These are phyloP conservation scores for Tragelaphus imberbis DNA, from an alignment of 2,113 vertebrate species.

Conservation along the genomic window DNA sequence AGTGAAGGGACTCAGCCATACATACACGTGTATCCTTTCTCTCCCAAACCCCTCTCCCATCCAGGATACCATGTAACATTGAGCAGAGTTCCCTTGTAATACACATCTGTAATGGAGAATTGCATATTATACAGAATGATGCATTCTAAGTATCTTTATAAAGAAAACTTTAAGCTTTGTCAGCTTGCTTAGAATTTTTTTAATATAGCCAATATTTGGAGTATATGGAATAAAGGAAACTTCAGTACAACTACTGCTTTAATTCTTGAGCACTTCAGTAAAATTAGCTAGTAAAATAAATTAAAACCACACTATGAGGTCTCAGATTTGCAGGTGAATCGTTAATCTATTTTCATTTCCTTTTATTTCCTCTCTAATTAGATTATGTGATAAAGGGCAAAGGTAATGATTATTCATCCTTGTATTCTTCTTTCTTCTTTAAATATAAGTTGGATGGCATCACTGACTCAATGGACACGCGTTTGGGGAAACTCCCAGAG, in stretches of 20 bases:
- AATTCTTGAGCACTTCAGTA: neutral
- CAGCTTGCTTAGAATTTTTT: neutral
- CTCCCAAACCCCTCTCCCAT: neutral
- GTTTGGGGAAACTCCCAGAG: neutral
- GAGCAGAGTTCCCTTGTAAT: neutral
- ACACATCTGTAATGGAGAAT: neutral
- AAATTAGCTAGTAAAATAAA: constrained; percentile 26
- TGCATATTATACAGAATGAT: neutral
- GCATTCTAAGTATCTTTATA: neutral
- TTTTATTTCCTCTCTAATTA: neutral
- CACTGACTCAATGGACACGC: neutral
- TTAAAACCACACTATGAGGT: neutral
- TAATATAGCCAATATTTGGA: neutral
- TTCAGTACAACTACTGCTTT: neutral
- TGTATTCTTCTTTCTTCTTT: neutral
- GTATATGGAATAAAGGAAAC: neutral
- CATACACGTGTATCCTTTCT: neutral
- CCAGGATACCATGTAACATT: neutral
- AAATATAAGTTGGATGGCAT: neutral
- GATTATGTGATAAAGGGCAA: neutral
- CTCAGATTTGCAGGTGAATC: neutral
- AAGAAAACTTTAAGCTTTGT: neutral
- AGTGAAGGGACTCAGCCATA: neutral
- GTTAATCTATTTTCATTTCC: neutral
- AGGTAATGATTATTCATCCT: neutral